phyloP scores from a whole-genome alignment of 2,888 invertebrate genomes.

The Ptilodon capucinus region DNA sequence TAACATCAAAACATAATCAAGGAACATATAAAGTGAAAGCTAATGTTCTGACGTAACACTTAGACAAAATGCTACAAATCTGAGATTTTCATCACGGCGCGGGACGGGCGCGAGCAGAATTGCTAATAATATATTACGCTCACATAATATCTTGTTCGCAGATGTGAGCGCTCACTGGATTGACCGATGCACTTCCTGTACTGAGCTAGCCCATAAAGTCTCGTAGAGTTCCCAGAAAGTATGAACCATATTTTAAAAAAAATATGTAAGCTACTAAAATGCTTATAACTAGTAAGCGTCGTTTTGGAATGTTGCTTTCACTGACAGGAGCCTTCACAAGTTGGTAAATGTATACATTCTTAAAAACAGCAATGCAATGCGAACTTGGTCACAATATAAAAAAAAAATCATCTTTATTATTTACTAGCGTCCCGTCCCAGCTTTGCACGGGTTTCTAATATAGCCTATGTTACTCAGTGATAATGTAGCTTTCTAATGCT shows the following conservation, averaged over 20 bases:
- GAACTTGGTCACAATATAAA: too few species aligned
- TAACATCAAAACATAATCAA: not conserved
- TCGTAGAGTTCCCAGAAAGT: not conserved
- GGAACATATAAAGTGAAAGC: not conserved
- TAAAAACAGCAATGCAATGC: too few species aligned
- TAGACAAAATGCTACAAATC: not conserved
- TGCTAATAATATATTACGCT: slow-evolving; percentile 26
- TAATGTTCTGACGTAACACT: not conserved
- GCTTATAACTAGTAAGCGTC: too few species aligned
- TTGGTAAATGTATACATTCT: too few species aligned
- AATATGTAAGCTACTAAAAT: too few species aligned
- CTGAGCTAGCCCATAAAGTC: not conserved
- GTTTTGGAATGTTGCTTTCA: too few species aligned
- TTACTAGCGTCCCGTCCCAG: too few species aligned
- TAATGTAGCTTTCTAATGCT: too few species aligned
- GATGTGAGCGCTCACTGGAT: slow-evolving; percentile 8
- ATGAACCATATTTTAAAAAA: not conserved
- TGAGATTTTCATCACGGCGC: not conserved
- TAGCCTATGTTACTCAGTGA: too few species aligned
- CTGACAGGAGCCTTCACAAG: too few species aligned
- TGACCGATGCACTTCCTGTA: slow-evolving; percentile 26
- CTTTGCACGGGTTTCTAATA: too few species aligned
- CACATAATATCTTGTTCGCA: slow-evolving; percentile 18
- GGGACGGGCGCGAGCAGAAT: slow-evolving; percentile 20
- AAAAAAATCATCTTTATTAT: too few species aligned